Conservation (phyloP, 2,888 invertebrate genomes). For the Apotomis turbidana region DNA sequence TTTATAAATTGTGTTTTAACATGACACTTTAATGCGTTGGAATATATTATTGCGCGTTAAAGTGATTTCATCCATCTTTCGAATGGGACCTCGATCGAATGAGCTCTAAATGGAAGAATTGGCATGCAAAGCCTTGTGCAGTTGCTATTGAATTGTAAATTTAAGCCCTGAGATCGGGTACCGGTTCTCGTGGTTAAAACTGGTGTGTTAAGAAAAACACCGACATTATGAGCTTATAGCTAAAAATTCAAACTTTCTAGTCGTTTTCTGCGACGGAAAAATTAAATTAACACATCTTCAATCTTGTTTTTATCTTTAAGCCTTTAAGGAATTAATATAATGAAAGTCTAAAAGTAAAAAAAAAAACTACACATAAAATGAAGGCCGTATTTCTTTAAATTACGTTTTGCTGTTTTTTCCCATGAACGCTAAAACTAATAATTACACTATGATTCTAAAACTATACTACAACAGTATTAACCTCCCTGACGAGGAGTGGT, state of each 20-base stretch:
- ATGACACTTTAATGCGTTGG: constrained; percentile 45
- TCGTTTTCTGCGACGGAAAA: background rate
- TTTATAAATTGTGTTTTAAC: no score
- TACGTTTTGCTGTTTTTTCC: no score
- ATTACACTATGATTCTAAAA: no score
- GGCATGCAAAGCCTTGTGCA: constrained; percentile 81
- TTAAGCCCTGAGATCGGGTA: constrained; percentile 73
- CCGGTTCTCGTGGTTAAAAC: constrained; percentile 62
- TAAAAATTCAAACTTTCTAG: background rate
- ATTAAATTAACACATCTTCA: background rate
- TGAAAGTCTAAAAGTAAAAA: no score
- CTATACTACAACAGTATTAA: no score
- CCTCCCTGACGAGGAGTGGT: no score
- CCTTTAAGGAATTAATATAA: no score
- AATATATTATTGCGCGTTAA: constrained; percentile 67
- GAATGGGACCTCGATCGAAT: constrained; percentile 77
- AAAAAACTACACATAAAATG: no score
- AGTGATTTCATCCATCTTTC: constrained; percentile 80
- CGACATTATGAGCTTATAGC: background rate
- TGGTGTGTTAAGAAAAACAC: constrained; percentile 38
- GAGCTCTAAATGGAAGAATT: constrained; percentile 79
- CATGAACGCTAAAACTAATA: no score
- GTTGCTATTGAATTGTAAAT: constrained; percentile 82
- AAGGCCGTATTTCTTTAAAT: no score
- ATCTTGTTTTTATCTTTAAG: background rate